Conservation (phyloP, 2,113 vertebrate species). For the Felis chaus region DNA sequence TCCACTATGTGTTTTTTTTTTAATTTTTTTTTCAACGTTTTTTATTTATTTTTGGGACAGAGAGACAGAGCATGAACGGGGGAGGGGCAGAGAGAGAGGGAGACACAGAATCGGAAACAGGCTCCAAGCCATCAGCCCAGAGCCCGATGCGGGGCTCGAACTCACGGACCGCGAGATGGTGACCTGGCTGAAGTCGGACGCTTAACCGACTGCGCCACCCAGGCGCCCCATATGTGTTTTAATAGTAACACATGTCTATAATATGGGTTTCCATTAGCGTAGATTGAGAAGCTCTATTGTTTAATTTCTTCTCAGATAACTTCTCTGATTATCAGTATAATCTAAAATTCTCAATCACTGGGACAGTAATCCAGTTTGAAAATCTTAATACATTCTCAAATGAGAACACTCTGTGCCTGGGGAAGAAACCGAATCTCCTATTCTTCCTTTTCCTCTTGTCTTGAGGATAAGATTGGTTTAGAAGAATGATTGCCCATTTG, state of each 20-base stretch:
- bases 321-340: constrained; percentile 54
- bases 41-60: no score
- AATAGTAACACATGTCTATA: not conserved
- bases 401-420: not conserved
- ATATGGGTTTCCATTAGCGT: not conserved
- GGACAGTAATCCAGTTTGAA: constrained; percentile 62
- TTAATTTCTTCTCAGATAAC: constrained; percentile 52
- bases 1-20: not conserved
- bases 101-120: no score
- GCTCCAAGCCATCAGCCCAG: no score
- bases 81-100: no score
- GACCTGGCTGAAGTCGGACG: no score
- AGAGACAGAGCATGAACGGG: no score
- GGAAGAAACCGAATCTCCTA: not conserved
- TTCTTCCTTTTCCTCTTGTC: not conserved
- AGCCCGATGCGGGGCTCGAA: no score
- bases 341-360: constrained; percentile 68
- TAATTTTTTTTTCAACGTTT: no score
- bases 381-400: constrained; percentile 27
- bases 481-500: not conserved
- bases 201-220: no score
- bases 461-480: not conserved
- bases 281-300: not conserved
- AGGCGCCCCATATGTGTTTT: not conserved
- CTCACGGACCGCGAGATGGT: no score